Evolutionary conservation across 1,140 invertebrate species (phyloP), one percentile per base, ranked within the genome.

Genomic region (Nasonia vitripennis): DNA sequence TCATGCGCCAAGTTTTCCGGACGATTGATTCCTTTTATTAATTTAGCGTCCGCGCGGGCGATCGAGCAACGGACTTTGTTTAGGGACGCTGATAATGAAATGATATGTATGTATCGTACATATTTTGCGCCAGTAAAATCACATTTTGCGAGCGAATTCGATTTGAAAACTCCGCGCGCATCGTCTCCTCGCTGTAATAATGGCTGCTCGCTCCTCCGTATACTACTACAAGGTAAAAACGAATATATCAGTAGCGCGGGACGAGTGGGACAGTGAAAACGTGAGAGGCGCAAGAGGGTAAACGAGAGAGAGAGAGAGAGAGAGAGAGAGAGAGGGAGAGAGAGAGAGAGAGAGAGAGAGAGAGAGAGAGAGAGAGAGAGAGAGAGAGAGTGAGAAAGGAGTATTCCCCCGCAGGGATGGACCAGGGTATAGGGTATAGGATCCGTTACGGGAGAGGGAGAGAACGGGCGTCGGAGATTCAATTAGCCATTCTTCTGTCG

Each of bases 401-500:
- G 12, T 45, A 14, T 55, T 70, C 62, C 20, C 20, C 27, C 67
- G 23, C 41, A 41, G 78, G 78, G 62, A 79, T 62, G 62, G 62
- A 68, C 45, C 41, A 51, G 41, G 51, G 11, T 31, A 27, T 20
- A 62, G 48, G 51, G 31, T 20, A 37, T 37, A 34, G 45, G 67
- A 84, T 78, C 78, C 70, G 45, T 73, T 75, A 79, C 75, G 27
- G 48, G 37, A 70, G 14, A 55, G 51, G 14, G 55, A n/a, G 55
- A 17, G 5, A 45, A 45, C 55, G 55, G 6, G 55, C 20, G 7
- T 73, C 37, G 84, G 84, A 78, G 74, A 86, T 82, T 86, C 79
- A 86, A 86, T 86, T 86, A 86, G 79, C 73, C 79, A 86, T 86
- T 86, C 84, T 86, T 86, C 74, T 81, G 79, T 70, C 73, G 73